Evolutionary conservation across 2,888 invertebrate species (phyloP).

Genomic region (Caenorhabditis afra): DNA sequence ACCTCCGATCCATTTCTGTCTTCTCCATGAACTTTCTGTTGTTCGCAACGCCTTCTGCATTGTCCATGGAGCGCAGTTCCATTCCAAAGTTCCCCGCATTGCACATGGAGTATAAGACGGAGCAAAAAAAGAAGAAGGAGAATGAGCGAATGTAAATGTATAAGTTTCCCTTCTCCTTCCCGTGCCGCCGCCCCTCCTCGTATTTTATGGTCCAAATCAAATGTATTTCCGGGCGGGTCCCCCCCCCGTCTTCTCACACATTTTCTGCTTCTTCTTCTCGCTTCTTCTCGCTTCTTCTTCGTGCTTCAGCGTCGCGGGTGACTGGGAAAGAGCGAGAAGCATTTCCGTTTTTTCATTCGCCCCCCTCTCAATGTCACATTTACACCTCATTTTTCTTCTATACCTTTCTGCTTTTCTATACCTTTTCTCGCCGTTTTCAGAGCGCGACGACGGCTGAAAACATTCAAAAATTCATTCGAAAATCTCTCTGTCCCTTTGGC

Average conservation of each 20-base stretch:
- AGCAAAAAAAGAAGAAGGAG: background rate
- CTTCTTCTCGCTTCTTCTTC: background rate
- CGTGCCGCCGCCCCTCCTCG: background rate
- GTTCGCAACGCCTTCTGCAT: background rate
- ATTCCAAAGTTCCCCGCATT: too few species aligned
- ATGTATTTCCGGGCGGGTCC: slow-evolving; percentile 44
- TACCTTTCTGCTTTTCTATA: too few species aligned
- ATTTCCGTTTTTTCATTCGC: slow-evolving; percentile 15
- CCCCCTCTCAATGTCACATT: slow-evolving; percentile 2
- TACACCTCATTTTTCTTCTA: background rate
- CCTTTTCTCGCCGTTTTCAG: background rate
- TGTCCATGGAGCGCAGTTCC: background rate
- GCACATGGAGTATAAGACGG: background rate
- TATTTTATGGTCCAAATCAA: slow-evolving; percentile 58
- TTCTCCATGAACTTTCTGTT: too few species aligned
- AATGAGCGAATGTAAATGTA: too few species aligned
- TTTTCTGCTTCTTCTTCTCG: background rate
- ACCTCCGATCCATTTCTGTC: too few species aligned
- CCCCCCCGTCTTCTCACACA: background rate
- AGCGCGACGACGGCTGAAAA: slow-evolving; percentile 19
- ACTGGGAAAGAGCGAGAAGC: slow-evolving; percentile 9
- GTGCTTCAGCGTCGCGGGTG: background rate
- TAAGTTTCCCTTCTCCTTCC: slow-evolving; percentile 10
- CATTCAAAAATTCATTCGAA: slow-evolving; percentile 39
- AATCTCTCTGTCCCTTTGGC: slow-evolving; percentile 1